These are phyloP conservation scores for Antheraea pernyi DNA, from an alignment of 1,140 invertebrate genomes.

Conservation along the genomic window DNA sequence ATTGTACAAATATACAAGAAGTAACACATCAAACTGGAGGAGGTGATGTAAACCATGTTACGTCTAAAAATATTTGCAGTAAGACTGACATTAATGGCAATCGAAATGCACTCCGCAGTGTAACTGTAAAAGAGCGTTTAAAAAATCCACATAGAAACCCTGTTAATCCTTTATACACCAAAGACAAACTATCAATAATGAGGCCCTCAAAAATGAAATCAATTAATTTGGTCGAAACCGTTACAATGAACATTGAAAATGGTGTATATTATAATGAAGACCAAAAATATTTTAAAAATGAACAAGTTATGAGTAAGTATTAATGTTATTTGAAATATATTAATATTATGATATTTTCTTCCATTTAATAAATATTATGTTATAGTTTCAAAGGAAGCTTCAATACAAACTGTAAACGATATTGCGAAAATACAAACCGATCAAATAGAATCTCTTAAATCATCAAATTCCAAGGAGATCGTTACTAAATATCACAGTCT, in stretches of 20 bases:
- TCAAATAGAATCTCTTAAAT: neutral
- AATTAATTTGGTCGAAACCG: slow-evolving; percentile 62
- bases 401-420: slow-evolving; percentile 32
- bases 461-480: neutral
- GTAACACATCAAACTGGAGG: neutral
- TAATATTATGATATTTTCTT: no score
- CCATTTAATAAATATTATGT: slow-evolving; percentile 3
- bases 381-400: slow-evolving; percentile 36
- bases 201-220: neutral
- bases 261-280: slow-evolving; percentile 58
- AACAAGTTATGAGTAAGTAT: slow-evolving; percentile 20
- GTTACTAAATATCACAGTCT: neutral
- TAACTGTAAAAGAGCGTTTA: neutral
- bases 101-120: neutral
- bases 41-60: neutral
- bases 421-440: neutral
- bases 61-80: neutral
- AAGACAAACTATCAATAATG: neutral
- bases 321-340: neutral
- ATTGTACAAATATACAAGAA: neutral
- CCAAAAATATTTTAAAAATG: slow-evolving; percentile 23
- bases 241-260: slow-evolving; percentile 56
- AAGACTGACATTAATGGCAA: neutral
- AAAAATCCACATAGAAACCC: neutral
- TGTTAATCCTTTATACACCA: neutral